phyloP scores from a whole-genome alignment of 1,140 invertebrate species.

The Lepidotrigona ventralis region DNA sequence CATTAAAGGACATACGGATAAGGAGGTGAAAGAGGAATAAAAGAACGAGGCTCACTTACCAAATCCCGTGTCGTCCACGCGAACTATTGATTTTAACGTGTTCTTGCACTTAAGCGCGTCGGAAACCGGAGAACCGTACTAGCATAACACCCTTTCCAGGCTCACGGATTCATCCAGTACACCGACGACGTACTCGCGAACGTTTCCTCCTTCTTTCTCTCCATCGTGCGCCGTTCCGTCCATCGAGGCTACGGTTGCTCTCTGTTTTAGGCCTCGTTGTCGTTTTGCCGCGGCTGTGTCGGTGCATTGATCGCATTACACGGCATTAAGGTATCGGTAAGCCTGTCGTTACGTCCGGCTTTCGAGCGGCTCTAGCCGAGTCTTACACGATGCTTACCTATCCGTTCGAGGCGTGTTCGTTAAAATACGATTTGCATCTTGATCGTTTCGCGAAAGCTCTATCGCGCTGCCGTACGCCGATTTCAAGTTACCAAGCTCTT shows the following conservation, averaged over 20 bases:
- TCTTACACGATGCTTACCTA: conserved; percentile 71
- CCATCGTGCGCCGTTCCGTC: background rate
- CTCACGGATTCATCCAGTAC: conserved; percentile 42
- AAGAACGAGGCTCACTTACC: conserved; percentile 48
- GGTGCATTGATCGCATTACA: conserved; percentile 77
- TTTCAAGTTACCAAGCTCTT: background rate
- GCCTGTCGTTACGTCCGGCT: conserved; percentile 60
- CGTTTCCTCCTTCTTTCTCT: background rate
- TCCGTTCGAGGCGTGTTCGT: background rate
- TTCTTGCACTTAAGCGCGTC: conserved; percentile 61
- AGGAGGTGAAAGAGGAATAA: background rate
- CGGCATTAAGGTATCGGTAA: conserved; percentile 76
- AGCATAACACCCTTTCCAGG: conserved; percentile 48
- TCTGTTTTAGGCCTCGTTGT: background rate
- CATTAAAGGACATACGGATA: background rate
- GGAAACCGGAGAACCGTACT: conserved; percentile 61
- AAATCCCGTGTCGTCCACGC: conserved; percentile 60
- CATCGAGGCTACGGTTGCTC: background rate
- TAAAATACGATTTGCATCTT: conserved; percentile 6
- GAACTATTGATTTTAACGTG: conserved; percentile 70
- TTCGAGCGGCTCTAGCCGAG: conserved; percentile 58
- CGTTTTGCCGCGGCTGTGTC: conserved; percentile 60
- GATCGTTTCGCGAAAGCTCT: background rate
- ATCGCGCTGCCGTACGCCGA: background rate
- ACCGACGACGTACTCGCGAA: conserved; percentile 15